phyloP scores from a whole-genome alignment of 1,140 invertebrate species.

The Drosophila obscura region DNA sequence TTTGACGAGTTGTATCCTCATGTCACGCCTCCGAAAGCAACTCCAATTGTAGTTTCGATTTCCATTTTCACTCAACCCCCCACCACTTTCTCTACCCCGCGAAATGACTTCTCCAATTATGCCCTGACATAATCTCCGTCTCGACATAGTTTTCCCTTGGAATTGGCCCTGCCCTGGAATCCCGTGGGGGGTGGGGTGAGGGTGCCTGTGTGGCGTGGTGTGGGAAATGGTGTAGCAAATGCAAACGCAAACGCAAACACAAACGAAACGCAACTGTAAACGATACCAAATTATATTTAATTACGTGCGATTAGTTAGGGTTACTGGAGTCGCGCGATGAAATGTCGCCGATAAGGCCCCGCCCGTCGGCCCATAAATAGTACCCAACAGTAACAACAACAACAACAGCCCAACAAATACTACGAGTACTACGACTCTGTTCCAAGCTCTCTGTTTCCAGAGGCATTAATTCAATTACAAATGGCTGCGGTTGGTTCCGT shows the following conservation, averaged over 20 bases:
- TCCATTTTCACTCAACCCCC: too few relatives aligned
- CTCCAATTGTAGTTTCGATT: too few relatives aligned
- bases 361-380: constrained; percentile 65
- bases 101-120: constrained; percentile 19
- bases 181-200: neutral
- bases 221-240: constrained; percentile 45
- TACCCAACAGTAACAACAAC: too few relatives aligned
- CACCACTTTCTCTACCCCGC: too few relatives aligned
- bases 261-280: constrained; percentile 75
- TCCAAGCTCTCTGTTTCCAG: constrained; percentile 22
- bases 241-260: constrained; percentile 24
- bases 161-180: neutral
- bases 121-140: neutral
- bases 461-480: constrained; percentile 81
- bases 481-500: constrained; percentile 55
- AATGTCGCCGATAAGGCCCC: constrained; percentile 71
- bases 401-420: constrained; percentile 22
- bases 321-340: constrained; percentile 81
- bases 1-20: too few relatives aligned
- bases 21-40: too few relatives aligned
- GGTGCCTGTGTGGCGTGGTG: neutral
- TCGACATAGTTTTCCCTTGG: constrained; percentile 36
- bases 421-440: constrained; percentile 2
- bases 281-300: constrained; percentile 83
- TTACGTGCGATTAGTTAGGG: constrained; percentile 83